Evolutionary conservation across 64 coral and sea anemone genomes (phyloP), one percentile per base, ranked within the genome.

Genomic region (Montipora capricornis): DNA sequence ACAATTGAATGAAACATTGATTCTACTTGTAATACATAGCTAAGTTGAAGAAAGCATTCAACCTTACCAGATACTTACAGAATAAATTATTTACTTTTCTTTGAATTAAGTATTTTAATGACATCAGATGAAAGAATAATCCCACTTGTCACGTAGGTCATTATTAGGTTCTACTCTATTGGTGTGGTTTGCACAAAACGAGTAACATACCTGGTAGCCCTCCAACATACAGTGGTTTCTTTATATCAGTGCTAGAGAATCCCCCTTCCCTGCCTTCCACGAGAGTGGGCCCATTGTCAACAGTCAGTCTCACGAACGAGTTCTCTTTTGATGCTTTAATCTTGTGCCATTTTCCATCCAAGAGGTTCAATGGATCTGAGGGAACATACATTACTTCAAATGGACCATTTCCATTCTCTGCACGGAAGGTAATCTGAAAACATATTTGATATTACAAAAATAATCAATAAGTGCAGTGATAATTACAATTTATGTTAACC

Each of bases 341-440:
- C 50, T 44, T 64, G 20, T 93, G 91, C 91, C 91, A 93, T 50
- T 88, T 59, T 19, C 84, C 91, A 81, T 93, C 91, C 17, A 83
- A 93, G 4, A 88, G 44, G 20, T 80, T 15, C 19, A 45, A 57
- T 6, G 77, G 76, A 64, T 80, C 22, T 9, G 76, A 67, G 10
- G 75, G 53, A 73, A 60, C n/a, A 66, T 80, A 73, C 19, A 67
- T 44, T 20, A 87, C 91, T 46, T 68, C 91, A 6, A 93, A 5
- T 17, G 75, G 76, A 15, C 91, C 91, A 26, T 77, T 68, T 16
- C 91, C 91, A 78, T 93, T 93, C 26, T 93, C 91, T 16, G 77
- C 83, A 11, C 91, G 91, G 75, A 93, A 77, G 16, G 88, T 37
- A 37, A 93, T 37, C 91, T 93, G 26, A 69, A 68, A 78, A 78